Evolutionary conservation across 2,797 vertebrate genomes (phyloP).

Genomic region (Gephyroberyx darwinii): DNA sequence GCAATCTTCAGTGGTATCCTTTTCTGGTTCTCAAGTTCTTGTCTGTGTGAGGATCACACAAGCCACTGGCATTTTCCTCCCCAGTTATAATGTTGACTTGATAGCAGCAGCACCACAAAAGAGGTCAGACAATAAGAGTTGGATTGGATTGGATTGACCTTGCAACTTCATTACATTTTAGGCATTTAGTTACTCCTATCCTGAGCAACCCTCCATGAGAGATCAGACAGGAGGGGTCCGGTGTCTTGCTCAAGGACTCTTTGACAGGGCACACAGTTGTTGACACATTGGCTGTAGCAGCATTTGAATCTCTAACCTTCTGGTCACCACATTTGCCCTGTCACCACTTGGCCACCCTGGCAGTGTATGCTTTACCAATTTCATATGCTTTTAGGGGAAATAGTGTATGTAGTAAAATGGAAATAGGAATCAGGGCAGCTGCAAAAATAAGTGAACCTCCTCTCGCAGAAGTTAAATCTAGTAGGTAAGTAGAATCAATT

Average conservation of each 20-base stretch:
- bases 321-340: no score
- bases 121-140: not conserved
- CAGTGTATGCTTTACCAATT: no score
- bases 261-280: no score
- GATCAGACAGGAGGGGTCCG: not conserved
- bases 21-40: constrained; percentile 4
- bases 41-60: not conserved
- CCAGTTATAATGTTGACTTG: not conserved
- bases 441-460: no score
- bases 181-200: not conserved
- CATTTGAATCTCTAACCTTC: not conserved
- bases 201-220: no score
- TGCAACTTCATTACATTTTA: not conserved
- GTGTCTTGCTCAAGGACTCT: not conserved
- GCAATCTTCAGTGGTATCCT: constrained; percentile 86
- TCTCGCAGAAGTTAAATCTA: no score
- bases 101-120: not conserved
- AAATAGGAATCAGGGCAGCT: no score
- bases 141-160: not conserved
- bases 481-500: no score
- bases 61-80: not conserved
- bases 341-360: no score
- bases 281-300: not conserved
- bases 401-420: no score
- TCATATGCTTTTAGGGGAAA: no score